phyloP scores from a whole-genome alignment of 2,888 invertebrate genomes.

The Eremobia ochroleuca region DNA sequence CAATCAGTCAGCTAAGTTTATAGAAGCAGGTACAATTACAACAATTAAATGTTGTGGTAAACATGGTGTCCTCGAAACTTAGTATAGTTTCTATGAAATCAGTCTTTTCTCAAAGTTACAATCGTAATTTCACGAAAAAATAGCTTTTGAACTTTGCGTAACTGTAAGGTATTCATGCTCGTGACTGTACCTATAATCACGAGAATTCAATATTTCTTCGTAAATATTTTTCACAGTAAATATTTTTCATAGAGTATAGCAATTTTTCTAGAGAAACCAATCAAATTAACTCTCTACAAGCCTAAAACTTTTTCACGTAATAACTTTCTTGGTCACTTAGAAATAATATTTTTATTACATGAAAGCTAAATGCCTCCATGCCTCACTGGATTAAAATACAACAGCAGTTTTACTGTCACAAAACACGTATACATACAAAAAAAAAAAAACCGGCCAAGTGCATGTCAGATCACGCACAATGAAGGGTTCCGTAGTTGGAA shows the following conservation, averaged over 20 bases:
- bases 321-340: background rate
- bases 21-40: background rate
- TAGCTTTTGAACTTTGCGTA: no score
- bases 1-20: background rate
- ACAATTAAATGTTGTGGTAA: background rate
- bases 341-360: slow-evolving; percentile 20
- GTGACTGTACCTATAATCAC: background rate
- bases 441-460: no score
- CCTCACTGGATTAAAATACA: background rate
- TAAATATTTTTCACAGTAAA: slow-evolving; percentile 20
- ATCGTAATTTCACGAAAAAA: background rate
- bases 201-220: no score
- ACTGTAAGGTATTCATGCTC: background rate
- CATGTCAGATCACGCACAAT: no score
- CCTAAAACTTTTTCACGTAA: slow-evolving; percentile 17
- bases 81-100: background rate
- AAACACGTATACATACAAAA: no score
- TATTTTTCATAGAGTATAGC: slow-evolving; percentile 18
- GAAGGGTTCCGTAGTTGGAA: no score
- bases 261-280: slow-evolving; percentile 10
- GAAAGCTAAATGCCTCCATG: background rate
- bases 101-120: background rate
- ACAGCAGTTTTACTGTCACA: no score
- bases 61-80: background rate
- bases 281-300: slow-evolving; percentile 7